Evolutionary conservation across 2,113 vertebrate genomes (phyloP).

Genomic region (Desmodus rotundus): DNA sequence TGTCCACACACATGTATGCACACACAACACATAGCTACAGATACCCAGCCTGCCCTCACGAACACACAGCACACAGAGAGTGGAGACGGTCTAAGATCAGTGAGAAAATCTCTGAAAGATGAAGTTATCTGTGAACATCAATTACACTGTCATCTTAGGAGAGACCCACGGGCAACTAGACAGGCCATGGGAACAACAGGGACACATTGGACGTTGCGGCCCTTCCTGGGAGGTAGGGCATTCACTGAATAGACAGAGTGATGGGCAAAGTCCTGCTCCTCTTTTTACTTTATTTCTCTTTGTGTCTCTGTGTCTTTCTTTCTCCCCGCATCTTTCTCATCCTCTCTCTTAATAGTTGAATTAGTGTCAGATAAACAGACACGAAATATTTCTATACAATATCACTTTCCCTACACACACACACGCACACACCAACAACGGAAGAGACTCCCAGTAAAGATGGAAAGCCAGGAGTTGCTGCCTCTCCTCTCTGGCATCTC

Average conservation of each 20-base stretch:
- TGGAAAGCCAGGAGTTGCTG: neutral
- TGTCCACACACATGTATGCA: accelerated
- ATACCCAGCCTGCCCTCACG: neutral
- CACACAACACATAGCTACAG: accelerated
- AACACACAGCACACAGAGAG: neutral
- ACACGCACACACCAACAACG: neutral
- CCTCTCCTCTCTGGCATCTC: neutral
- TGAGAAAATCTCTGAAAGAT: neutral
- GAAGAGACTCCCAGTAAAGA: neutral
- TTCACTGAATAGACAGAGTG: neutral
- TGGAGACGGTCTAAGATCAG: neutral
- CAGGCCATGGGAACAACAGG: neutral
- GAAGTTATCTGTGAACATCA: neutral
- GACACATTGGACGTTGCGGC: accelerated
- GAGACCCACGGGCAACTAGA: neutral
- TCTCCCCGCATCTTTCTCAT: neutral
- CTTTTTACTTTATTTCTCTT: neutral
- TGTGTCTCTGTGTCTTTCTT: too few relatives aligned
- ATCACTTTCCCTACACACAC: neutral
- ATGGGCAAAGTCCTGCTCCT: neutral
- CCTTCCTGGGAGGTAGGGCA: too few relatives aligned
- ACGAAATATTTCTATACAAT: neutral
- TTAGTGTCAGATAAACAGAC: neutral
- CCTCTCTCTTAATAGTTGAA: neutral
- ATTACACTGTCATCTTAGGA: neutral